These are phyloP conservation scores for Coenonympha arcania DNA, from an alignment of 2,888 invertebrate genomes.

Conservation along the genomic window DNA sequence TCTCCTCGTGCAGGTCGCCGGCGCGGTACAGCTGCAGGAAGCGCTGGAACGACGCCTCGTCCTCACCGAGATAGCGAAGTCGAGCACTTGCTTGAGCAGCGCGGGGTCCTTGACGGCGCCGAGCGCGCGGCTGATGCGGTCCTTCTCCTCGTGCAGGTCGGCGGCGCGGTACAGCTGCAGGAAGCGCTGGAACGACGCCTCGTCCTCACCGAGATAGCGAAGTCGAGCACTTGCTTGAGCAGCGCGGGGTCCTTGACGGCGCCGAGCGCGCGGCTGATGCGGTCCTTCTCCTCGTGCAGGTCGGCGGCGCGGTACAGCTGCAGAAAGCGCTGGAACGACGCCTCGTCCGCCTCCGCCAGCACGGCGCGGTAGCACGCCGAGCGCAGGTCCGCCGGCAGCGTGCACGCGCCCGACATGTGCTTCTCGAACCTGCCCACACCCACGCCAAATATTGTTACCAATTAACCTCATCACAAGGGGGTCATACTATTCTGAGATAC, in stretches of 20 bases:
- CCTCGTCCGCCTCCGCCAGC: slow-evolving; percentile 79
- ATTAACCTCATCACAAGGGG: too few species aligned
- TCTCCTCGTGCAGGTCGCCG: too few species aligned
- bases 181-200: slow-evolving; percentile 31
- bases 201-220: slow-evolving; percentile 87
- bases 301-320: slow-evolving; percentile 87
- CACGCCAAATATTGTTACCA: too few species aligned
- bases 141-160: too few species aligned
- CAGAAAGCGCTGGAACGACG: slow-evolving; percentile 84
- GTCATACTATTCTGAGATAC: too few species aligned
- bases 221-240: slow-evolving; percentile 82
- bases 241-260: slow-evolving; percentile 81
- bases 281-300: slow-evolving; percentile 93
- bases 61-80: too few species aligned
- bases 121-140: too few species aligned
- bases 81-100: too few species aligned
- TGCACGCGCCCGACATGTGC: slow-evolving; percentile 76
- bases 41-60: too few species aligned
- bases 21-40: too few species aligned
- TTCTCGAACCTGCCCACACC: slow-evolving; percentile 77
- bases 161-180: background rate
- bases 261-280: slow-evolving; percentile 89
- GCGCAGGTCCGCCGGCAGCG: slow-evolving; percentile 88
- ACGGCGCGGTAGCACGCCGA: slow-evolving; percentile 90
- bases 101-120: too few species aligned